A percentile compares a stretch with the other conserved stretches of the same genome.
These are phyloP conservation scores for Isoperla grammatica DNA, from an alignment of 2,888 invertebrate genomes.

Conservation along the genomic window DNA sequence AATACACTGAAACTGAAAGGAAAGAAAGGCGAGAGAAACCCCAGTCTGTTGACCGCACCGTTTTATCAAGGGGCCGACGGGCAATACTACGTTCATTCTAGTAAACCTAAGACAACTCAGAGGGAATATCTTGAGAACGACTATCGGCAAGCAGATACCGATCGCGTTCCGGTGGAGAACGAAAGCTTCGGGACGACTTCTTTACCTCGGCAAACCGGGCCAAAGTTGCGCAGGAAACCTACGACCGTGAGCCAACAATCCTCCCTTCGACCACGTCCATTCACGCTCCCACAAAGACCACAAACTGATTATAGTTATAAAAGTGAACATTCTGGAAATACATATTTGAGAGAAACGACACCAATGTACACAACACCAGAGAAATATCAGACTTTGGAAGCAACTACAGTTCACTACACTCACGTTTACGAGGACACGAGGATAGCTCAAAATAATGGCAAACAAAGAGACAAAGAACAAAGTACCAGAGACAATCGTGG, in stretches of 20 bases:
- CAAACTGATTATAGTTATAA: too few relatives aligned
- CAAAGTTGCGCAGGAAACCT: conserved; percentile 7
- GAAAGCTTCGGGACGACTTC: not conserved
- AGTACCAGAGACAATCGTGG: too few relatives aligned
- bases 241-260: not conserved
- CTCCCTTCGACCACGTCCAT: not conserved
- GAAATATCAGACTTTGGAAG: too few relatives aligned
- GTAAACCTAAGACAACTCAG: not conserved
- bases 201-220: not conserved
- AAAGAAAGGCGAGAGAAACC: conserved; percentile 4
- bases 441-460: too few relatives aligned
- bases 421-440: too few relatives aligned
- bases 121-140: not conserved
- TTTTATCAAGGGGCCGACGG: conserved; percentile 25
- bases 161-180: not conserved
- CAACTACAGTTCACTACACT: too few relatives aligned
- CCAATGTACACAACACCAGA: too few relatives aligned
- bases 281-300: too few relatives aligned
- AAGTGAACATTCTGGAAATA: too few relatives aligned
- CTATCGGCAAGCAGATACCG: not conserved
- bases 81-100: conserved; percentile 5
- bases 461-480: too few relatives aligned
- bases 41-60: conserved; percentile 25
- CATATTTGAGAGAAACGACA: too few relatives aligned
- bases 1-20: not conserved